These are phyloP conservation scores for Centropus unirufus DNA, from an alignment of 2,113 vertebrate genomes.

Conservation along the genomic window DNA sequence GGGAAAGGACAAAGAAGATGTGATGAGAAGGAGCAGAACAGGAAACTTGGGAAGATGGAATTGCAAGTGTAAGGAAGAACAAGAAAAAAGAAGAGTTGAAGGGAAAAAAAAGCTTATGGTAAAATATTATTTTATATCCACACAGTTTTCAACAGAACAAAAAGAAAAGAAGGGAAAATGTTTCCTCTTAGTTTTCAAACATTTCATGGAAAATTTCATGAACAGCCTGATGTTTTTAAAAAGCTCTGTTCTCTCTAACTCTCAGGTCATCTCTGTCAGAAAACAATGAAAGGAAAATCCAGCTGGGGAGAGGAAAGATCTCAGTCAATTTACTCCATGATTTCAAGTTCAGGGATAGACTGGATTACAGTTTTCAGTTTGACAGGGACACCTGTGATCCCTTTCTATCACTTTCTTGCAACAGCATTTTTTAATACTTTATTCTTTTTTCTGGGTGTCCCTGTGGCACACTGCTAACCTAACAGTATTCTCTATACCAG, in stretches of 20 bases:
- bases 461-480: neutral
- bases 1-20: neutral
- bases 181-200: neutral
- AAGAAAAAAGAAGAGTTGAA: neutral
- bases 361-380: neutral
- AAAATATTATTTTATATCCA: neutral
- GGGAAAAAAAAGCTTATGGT: accelerated
- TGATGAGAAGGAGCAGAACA: neutral
- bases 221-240: neutral
- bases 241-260: neutral
- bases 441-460: neutral
- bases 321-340: neutral
- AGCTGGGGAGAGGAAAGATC: neutral
- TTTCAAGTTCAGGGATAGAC: neutral
- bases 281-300: neutral
- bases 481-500: neutral
- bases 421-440: neutral
- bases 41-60: neutral
- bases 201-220: neutral
- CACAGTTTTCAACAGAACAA: neutral
- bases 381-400: neutral
- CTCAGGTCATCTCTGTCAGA: neutral
- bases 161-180: neutral
- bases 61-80: neutral
- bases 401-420: neutral